Percentiles rank a stretch among this genome's conserved stretches.
Conservation (phyloP, 2,113 vertebrate species). For the Onychostruthus taczanowskii region DNA sequence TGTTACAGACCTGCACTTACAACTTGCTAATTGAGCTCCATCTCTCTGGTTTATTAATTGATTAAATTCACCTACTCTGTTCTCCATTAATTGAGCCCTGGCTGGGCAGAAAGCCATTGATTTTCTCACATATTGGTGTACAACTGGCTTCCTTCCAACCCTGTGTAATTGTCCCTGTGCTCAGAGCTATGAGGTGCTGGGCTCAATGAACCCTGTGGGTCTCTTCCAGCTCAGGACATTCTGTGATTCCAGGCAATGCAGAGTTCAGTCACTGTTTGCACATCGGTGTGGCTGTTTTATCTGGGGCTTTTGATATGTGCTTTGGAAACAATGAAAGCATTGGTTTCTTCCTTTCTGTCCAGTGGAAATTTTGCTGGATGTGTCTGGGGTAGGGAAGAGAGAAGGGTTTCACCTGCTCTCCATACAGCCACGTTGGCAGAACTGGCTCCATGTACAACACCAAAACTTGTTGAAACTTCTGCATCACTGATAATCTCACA, state of each 20-base stretch:
- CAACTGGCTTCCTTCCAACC: neutral
- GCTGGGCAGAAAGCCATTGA: neutral
- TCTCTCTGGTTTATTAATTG: neutral
- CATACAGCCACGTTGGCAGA: fast-evolving
- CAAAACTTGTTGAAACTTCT: neutral
- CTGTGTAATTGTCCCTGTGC: neutral
- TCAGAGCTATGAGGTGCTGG: neutral
- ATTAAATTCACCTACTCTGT: neutral
- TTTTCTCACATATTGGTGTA: neutral
- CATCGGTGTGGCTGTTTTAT: neutral
- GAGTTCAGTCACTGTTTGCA: neutral
- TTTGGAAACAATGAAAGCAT: neutral
- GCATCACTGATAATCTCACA: neutral
- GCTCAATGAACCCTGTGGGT: neutral
- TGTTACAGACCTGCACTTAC: neutral
- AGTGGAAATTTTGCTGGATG: neutral
- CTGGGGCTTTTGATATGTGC: neutral
- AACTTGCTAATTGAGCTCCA: neutral
- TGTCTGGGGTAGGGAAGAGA: neutral
- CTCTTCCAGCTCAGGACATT: neutral
- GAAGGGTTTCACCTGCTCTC: neutral
- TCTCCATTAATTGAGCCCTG: neutral
- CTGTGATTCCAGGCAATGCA: neutral
- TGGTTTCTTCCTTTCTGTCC: neutral
- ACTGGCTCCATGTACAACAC: neutral